Evolutionary conservation across 2,888 invertebrate species (phyloP).

Genomic region (Drosophila aldrichi): DNA sequence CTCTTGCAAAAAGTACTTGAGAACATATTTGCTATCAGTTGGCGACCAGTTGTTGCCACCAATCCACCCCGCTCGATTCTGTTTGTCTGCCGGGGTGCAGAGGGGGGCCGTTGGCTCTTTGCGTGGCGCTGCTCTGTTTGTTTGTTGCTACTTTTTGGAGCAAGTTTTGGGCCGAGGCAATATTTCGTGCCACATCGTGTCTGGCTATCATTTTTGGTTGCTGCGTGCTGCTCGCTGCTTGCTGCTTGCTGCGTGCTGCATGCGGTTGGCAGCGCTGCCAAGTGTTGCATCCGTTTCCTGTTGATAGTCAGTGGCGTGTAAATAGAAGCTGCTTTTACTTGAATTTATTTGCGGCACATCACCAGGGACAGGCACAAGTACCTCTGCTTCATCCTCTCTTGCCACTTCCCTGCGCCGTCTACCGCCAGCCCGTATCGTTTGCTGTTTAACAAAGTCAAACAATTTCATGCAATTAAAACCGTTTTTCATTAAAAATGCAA

Average conservation of each 20-base stretch:
- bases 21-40: slow-evolving; percentile 81
- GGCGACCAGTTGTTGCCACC: slow-evolving; percentile 71
- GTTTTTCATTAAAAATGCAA: slow-evolving; percentile 83
- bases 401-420: too few species aligned
- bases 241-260: slow-evolving; percentile 33
- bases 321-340: slow-evolving; percentile 74
- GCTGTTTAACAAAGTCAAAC: slow-evolving; percentile 81
- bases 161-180: slow-evolving; percentile 50
- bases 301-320: slow-evolving; percentile 78
- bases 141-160: slow-evolving; percentile 57
- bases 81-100: slow-evolving; percentile 1
- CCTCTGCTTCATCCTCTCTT: not conserved
- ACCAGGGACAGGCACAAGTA: slow-evolving; percentile 1
- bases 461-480: slow-evolving; percentile 82
- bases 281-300: slow-evolving; percentile 81
- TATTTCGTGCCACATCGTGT: slow-evolving; percentile 67
- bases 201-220: slow-evolving; percentile 64
- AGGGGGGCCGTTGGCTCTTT: not conserved
- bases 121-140: slow-evolving; percentile 38
- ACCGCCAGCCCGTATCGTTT: slow-evolving; percentile 27
- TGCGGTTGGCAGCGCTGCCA: slow-evolving; percentile 74
- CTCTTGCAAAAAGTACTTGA: slow-evolving; percentile 66
- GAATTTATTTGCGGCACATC: slow-evolving; percentile 74
- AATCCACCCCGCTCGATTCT: slow-evolving; percentile 4
- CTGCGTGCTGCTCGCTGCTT: slow-evolving; percentile 54